Evolutionary conservation across 2,888 invertebrate genomes (phyloP).

Genomic region (Baronia brevicornis): DNA sequence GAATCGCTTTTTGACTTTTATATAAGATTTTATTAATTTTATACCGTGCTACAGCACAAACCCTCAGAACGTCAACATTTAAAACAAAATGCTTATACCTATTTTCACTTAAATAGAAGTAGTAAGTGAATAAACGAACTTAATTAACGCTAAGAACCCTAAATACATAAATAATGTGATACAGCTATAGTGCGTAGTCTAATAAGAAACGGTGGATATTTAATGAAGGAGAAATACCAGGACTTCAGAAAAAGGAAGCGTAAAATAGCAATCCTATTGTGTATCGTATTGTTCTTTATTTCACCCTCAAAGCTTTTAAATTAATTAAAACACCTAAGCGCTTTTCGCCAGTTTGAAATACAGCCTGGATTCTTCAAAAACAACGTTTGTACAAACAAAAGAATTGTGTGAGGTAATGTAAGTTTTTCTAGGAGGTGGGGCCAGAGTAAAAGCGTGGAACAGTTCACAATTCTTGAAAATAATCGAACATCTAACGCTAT

Average conservation of each 20-base stretch:
- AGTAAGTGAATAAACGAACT: slow-evolving; percentile 3
- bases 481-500: too few relatives aligned
- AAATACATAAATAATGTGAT: slow-evolving; percentile 6
- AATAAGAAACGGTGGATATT: slow-evolving; percentile 8
- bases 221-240: slow-evolving; percentile 18
- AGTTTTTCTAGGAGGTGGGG: slow-evolving; percentile 6
- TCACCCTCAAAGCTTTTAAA: slow-evolving; percentile 45
- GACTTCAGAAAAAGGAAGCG: slow-evolving; percentile 25
- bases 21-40: too few relatives aligned
- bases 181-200: slow-evolving; percentile 4
- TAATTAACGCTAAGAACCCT: slow-evolving; percentile 2
- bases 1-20: too few relatives aligned
- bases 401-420: slow-evolving; percentile 18
- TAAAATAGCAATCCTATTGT: slow-evolving; percentile 28
- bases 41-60: too few relatives aligned
- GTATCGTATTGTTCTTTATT: slow-evolving; percentile 26
- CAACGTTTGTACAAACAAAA: slow-evolving; percentile 28
- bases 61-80: too few relatives aligned
- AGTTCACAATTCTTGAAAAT: not conserved
- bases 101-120: too few relatives aligned
- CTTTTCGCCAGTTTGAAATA: slow-evolving; percentile 37
- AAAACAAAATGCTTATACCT: too few relatives aligned
- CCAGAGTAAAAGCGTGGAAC: slow-evolving; percentile 13
- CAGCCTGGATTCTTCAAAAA: slow-evolving; percentile 31
- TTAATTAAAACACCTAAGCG: slow-evolving; percentile 57